phyloP scores from a whole-genome alignment of 2,888 invertebrate genomes.

The Ormyrus labotus region DNA sequence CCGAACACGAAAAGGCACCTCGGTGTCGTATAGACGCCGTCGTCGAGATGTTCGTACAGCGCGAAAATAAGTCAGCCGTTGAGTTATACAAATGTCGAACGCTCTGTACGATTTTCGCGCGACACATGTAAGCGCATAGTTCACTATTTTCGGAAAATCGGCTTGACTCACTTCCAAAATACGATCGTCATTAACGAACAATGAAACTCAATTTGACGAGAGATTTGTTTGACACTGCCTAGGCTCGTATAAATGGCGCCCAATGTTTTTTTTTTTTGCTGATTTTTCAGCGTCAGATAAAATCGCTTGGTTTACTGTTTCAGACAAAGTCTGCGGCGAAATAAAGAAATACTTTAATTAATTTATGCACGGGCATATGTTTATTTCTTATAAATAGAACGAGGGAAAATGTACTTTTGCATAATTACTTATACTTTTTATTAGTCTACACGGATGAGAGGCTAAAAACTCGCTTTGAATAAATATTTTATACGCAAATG shows the following conservation, averaged over 20 bases:
- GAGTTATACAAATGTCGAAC: conserved; percentile 48
- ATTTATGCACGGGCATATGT: conserved; percentile 1
- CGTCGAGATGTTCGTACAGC: background rate
- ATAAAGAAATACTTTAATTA: conserved; percentile 2
- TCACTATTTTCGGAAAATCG: conserved; percentile 29
- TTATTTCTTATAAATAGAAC: conserved; percentile 12
- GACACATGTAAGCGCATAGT: conserved; percentile 33
- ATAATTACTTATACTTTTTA: background rate
- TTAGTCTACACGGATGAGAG: background rate
- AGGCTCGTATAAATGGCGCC: conserved; percentile 12
- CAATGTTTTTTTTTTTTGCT: conserved; percentile 2
- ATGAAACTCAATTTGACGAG: conserved; percentile 51
- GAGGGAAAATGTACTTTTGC: background rate
- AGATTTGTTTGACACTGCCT: conserved; percentile 46
- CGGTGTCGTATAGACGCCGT: too few species aligned
- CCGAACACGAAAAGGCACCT: background rate
- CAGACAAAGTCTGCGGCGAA: too few species aligned
- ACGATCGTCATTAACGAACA: conserved; percentile 46
- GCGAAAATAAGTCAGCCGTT: conserved; percentile 23
- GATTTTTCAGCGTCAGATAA: conserved; percentile 41
- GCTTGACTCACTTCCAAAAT: background rate
- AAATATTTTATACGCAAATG: background rate
- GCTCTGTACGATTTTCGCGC: conserved; percentile 38
- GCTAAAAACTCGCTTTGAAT: too few species aligned
- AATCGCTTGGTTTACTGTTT: conserved; percentile 7